Evolutionary conservation across 2,113 vertebrate species (phyloP).

Genomic region (Lagopus muta): DNA sequence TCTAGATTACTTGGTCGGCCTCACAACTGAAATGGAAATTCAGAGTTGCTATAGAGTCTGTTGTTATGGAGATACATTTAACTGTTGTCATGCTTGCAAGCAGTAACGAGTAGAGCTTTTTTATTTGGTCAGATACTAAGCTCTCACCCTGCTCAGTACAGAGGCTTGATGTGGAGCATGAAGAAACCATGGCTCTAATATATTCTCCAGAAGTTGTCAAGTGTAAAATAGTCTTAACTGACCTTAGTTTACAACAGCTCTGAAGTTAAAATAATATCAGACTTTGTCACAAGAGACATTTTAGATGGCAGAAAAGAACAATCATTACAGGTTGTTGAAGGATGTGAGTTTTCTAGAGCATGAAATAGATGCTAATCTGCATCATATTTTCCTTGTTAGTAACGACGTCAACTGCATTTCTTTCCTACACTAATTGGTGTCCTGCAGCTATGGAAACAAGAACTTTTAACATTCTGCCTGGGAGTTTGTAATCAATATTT

Average conservation of each 20-base stretch:
- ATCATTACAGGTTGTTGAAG: not conserved
- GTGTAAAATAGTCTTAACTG: not conserved
- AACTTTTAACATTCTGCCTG: not conserved
- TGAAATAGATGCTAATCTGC: not conserved
- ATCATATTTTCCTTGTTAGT: not conserved
- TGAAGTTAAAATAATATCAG: not conserved
- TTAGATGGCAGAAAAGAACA: not conserved
- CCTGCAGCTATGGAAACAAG: not conserved
- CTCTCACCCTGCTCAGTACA: not conserved
- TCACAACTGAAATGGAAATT: not conserved
- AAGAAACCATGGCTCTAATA: not conserved
- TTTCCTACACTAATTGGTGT: not conserved
- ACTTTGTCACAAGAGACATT: not conserved
- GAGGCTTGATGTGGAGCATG: not conserved
- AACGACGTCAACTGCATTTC: not conserved
- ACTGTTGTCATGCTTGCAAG: not conserved
- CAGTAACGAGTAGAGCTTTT: not conserved
- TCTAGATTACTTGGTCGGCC: not conserved
- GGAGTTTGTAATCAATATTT: constrained; percentile 4
- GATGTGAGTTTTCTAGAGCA: not conserved
- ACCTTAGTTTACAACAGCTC: not conserved
- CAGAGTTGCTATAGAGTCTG: not conserved
- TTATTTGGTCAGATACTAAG: not conserved
- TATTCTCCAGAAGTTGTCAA: not conserved
- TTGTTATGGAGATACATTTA: not conserved